A percentile compares a stretch with the other conserved stretches of the same genome.
Evolutionary conservation across 2,888 invertebrate genomes (phyloP).

Genomic region (Aelia acuminata): DNA sequence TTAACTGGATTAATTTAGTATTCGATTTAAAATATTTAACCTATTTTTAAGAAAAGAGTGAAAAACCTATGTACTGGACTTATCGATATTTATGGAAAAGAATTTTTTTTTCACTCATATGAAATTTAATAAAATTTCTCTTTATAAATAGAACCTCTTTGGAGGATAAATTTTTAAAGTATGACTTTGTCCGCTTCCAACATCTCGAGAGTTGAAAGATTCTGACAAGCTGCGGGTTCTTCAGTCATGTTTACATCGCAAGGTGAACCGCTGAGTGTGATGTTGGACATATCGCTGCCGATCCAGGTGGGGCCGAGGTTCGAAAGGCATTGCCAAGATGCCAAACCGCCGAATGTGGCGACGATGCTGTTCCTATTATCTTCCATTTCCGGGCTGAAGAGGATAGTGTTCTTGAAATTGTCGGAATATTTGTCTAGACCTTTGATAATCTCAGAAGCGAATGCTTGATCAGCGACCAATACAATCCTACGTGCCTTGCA

Average conservation of each 20-base stretch:
- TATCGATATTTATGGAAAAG: too few relatives aligned
- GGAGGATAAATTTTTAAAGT: not conserved
- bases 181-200: constrained; percentile 60
- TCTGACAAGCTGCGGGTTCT: constrained; percentile 71
- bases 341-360: not conserved
- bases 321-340: constrained; percentile 35
- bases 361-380: constrained; percentile 56
- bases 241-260: constrained; percentile 69
- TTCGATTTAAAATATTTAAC: not conserved
- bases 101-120: too few relatives aligned
- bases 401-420: constrained; percentile 66
- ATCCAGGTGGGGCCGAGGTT: constrained; percentile 23
- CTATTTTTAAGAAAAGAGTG: constrained; percentile 1
- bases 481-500: constrained; percentile 71
- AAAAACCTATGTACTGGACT: too few relatives aligned
- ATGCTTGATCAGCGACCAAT: constrained; percentile 71
- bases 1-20: too few relatives aligned
- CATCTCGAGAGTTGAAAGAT: constrained; percentile 69
- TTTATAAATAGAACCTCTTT: not conserved
- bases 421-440: constrained; percentile 66
- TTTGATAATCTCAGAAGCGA: constrained; percentile 68
- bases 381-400: constrained; percentile 54
- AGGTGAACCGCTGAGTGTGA: constrained; percentile 71
- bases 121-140: constrained; percentile 8
- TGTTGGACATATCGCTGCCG: constrained; percentile 66